phyloP scores from a whole-genome alignment of 2,797 vertebrate genomes.

The Chaetodon trifasciatus region DNA sequence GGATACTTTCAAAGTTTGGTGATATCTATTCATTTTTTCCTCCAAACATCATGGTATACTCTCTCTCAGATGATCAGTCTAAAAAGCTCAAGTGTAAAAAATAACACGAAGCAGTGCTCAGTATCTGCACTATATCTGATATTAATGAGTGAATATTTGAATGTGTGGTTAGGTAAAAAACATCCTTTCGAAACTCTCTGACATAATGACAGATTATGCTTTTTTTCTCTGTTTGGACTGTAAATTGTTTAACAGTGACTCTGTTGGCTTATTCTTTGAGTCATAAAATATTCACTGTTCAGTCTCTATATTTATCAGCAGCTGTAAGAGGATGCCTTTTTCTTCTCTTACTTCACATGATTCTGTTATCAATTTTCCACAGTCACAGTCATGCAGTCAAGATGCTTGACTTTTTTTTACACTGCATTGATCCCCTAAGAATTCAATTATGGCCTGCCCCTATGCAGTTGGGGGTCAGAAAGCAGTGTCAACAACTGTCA shows the following conservation, averaged over 20 bases:
- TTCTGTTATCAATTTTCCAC: slow-evolving; percentile 41
- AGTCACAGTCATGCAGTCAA: slow-evolving; percentile 30
- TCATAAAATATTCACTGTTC: slow-evolving; percentile 11
- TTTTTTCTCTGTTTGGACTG: background rate
- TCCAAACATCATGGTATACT: background rate
- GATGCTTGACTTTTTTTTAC: slow-evolving; percentile 22
- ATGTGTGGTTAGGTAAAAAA: background rate
- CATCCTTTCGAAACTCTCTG: background rate
- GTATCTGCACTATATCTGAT: background rate
- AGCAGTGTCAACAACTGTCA: slow-evolving; percentile 43
- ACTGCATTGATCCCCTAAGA: slow-evolving; percentile 42
- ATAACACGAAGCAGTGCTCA: background rate
- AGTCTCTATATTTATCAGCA: slow-evolving; percentile 6
- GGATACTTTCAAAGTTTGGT: background rate
- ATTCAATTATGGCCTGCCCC: slow-evolving; percentile 45
- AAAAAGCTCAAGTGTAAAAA: background rate
- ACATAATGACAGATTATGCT: background rate
- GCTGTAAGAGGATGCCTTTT: slow-evolving; percentile 22
- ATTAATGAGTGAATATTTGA: background rate
- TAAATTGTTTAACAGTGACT: background rate
- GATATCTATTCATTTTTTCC: background rate
- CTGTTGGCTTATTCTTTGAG: slow-evolving; percentile 11
- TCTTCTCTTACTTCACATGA: slow-evolving; percentile 9
- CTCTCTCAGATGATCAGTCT: background rate
- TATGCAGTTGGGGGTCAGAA: slow-evolving; percentile 37